Evolutionary conservation across 2,797 vertebrate species (phyloP).

Genomic region (Anomalospiza imberbis): DNA sequence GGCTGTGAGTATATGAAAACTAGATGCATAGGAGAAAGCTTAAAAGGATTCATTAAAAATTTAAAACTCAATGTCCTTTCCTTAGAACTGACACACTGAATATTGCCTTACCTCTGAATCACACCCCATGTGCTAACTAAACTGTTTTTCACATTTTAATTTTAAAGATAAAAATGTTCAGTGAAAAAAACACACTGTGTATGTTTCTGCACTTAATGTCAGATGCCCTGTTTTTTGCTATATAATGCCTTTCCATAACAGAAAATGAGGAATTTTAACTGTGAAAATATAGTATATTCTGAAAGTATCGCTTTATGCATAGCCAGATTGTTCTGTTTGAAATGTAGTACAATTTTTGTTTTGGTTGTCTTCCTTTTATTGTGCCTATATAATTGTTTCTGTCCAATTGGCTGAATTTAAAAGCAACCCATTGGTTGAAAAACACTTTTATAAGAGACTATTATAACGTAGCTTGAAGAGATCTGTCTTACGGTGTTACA

Average conservation of each 20-base stretch:
- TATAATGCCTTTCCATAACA: background rate
- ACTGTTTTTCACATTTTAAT: background rate
- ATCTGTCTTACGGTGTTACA: background rate
- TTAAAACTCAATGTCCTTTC: background rate
- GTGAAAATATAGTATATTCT: background rate
- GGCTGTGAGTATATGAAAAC: background rate
- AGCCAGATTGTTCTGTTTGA: background rate
- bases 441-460: background rate
- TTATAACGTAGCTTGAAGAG: background rate
- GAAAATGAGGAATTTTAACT: background rate
- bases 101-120: background rate
- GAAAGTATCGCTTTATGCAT: background rate
- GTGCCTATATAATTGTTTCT: background rate
- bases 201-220: background rate
- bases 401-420: background rate
- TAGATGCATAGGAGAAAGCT: background rate
- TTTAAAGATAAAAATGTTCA: background rate
- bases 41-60: slow-evolving; percentile 3
- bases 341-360: background rate
- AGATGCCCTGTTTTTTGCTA: background rate
- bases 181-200: background rate
- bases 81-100: background rate
- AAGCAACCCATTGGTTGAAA: background rate
- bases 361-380: background rate
- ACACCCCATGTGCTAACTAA: background rate